Conservation (phyloP, 1,140 invertebrate genomes). For the Ctenoplectra terminalis region DNA sequence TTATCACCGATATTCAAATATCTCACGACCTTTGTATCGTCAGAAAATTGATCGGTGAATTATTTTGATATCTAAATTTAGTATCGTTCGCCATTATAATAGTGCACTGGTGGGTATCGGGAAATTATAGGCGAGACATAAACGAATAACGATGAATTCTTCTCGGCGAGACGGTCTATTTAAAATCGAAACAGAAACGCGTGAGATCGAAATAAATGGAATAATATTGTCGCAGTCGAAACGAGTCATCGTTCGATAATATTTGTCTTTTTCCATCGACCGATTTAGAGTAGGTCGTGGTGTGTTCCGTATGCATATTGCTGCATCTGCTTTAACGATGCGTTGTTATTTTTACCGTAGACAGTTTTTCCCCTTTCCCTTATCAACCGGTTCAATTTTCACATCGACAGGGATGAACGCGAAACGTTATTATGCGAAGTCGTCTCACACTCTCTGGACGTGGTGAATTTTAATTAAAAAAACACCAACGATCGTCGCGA, state of each 20-base stretch:
- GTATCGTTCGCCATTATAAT: background rate
- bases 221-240: slow-evolving; percentile 16
- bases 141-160: background rate
- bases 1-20: too few relatives aligned
- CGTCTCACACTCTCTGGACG: too few relatives aligned
- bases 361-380: background rate
- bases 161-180: background rate
- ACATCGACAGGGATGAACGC: background rate
- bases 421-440: background rate
- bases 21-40: too few relatives aligned
- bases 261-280: background rate
- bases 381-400: background rate
- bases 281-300: slow-evolving; percentile 28
- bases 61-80: background rate
- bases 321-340: slow-evolving; percentile 16
- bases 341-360: slow-evolving; percentile 40
- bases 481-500: background rate
- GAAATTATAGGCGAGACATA: background rate
- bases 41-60: too few relatives aligned
- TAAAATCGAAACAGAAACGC: background rate
- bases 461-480: background rate
- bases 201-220: slow-evolving; percentile 2
- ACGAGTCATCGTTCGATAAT: slow-evolving; percentile 26
- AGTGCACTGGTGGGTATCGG: background rate
- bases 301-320: background rate